A percentile compares a stretch with the other conserved stretches of the same genome.
Evolutionary conservation across 2,888 invertebrate genomes (phyloP).

Genomic region (Tricholauxania praeusta): DNA sequence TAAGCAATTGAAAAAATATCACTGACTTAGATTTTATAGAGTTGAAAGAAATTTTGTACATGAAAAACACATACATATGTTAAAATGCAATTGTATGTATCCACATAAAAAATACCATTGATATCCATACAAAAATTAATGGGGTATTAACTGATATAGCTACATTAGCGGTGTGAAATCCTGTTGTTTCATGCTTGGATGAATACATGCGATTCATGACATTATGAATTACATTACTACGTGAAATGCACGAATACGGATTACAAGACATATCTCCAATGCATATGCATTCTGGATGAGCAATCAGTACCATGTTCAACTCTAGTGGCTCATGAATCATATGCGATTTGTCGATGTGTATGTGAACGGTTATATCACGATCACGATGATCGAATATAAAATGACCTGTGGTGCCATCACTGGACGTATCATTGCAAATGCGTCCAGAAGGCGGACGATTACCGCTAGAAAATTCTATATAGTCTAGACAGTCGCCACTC

Average conservation of each 20-base stretch:
- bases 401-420: conserved; percentile 59
- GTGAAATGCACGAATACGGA: conserved; percentile 63
- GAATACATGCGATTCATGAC: too few species aligned
- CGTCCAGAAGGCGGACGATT: conserved; percentile 61
- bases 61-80: too few species aligned
- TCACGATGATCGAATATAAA: conserved; percentile 62
- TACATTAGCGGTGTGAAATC: conserved; percentile 62
- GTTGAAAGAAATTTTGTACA: too few species aligned
- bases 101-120: conserved; percentile 65
- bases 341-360: conserved; percentile 56
- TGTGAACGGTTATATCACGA: conserved; percentile 58
- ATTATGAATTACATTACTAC: conserved; percentile 63
- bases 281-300: conserved; percentile 61
- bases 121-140: conserved; percentile 66
- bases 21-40: too few species aligned
- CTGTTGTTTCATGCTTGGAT: conserved; percentile 62
- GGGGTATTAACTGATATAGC: conserved; percentile 65
- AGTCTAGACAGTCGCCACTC: conserved; percentile 59
- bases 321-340: conserved; percentile 60
- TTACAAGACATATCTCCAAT: conserved; percentile 60
- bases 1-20: too few species aligned
- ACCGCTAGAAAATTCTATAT: conserved; percentile 61
- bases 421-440: conserved; percentile 61
- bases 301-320: conserved; percentile 62
- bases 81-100: conserved; percentile 38